Evolutionary conservation across 2,113 vertebrate genomes (phyloP), one percentile per base, ranked within the genome.

Genomic region (Malurus elegans): DNA sequence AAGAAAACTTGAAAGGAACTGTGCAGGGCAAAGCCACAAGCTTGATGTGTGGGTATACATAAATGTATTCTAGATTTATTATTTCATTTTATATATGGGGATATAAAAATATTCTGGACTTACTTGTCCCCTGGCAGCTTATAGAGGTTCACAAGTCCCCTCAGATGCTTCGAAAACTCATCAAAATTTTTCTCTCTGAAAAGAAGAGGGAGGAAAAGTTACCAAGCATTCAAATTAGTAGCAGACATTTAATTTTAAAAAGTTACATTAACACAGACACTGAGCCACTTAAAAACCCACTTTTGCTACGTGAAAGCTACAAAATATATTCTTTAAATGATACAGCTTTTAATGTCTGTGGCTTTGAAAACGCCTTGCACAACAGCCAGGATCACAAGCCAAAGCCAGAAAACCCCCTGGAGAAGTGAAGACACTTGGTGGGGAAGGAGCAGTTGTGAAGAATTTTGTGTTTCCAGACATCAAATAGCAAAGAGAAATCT

Each of bases 51-150:
- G 24, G 4, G 8, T 69, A 53, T 13, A 54, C 75, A 23, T 29
- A 18, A 69, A 62, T 34, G 40, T 4, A 32, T n/a, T 69, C 29
- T 61, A 34, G 10, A 8, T 1, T 31, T 42, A 4, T 25, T 44
- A 21, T 66, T 62, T 47, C 0, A 16, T 28, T 54, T 61, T 7
- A 24, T 9, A 1, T 2, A 7, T 1, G 8, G 10, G 21, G 36
- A 81, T 71, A 72, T 9, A 95, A 90, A 91, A 8, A 7, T 11
- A 36, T 11, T 31, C 38, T 15, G 61, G 84, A 97, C 99, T 98
- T 97, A 99, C 99, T 99, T 99, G 97, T 99, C 99, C 79, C 99
- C 99, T 60, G 99, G 99, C 86, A 99, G 98, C 86, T 99, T 99
- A 96, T 99, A 99, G 15, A 99, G 97, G 95, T 99, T 99, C 86